Evolutionary conservation across 2,113 vertebrate genomes (phyloP), one percentile per base, ranked within the genome.

Genomic region (Corythornis cristatus): DNA sequence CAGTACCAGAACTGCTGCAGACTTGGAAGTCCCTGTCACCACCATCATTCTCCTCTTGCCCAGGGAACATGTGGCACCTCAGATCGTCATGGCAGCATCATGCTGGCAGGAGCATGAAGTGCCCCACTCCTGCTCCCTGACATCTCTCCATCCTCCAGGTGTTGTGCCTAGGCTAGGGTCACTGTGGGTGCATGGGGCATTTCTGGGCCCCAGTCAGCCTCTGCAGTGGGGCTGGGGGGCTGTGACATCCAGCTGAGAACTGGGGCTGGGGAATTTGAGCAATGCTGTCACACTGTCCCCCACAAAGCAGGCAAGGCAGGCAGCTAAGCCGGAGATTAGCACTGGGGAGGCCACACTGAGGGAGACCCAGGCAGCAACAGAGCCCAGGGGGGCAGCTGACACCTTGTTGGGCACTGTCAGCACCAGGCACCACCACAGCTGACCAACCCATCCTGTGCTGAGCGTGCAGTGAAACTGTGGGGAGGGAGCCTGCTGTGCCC

Each of bases 161-260:
- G n/a, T 20, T 3, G 2, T 22, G 40, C 57, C 25, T 0, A 2
- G 45, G 23, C 20, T 35, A 40, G 51, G 45, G 28, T 73, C 68
- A 23, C 18, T 2, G 5, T 0, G 5, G 77, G 25, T 0, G 0
- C 12, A 2, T 3, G 40, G 71, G 18, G 22, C 12, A 15, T 76
- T 86, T 45, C 33, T 57, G 51, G 17, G 35, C 8, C 19, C 20
- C 0, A 0, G 4, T 37, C 6, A 12, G 15, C 12, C 20, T 13
- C 43, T 66, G 46, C 28, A 40, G n/a, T 0, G 4, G 26, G 46
- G 20, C 35, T 7, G 3, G 21, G 31, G 21, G 42, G 22, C 50
- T 56, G 56, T 0, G 0, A 61, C 42, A 73, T n/a, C 26, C 81
- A 18, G 26, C 3, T 48, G 67, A 90, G 53, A 1, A 0, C 61